These are phyloP conservation scores for Trachelus iudaicus DNA, from an alignment of 2,888 invertebrate species.

Conservation along the genomic window DNA sequence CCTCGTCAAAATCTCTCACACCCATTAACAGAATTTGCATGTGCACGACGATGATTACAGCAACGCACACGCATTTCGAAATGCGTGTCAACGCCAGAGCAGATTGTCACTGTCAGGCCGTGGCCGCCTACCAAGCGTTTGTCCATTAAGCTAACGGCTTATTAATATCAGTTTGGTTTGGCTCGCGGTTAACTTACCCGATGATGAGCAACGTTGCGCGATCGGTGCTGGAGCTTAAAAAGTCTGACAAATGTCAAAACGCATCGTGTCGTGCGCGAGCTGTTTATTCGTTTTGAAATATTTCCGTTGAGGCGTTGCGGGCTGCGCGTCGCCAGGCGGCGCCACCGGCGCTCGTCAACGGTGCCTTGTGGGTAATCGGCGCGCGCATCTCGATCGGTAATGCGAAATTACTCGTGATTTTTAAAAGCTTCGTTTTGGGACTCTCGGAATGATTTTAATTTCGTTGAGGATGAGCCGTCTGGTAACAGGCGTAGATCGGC, in stretches of 20 bases:
- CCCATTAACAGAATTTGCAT: neutral
- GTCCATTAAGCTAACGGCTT: conserved; percentile 3
- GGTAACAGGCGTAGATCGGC: neutral
- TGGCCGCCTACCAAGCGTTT: conserved; percentile 1
- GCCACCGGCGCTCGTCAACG: neutral
- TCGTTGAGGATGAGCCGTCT: neutral
- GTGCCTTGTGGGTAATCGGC: too few relatives aligned
- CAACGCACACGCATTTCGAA: neutral
- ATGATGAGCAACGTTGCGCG: neutral
- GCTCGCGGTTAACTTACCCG: neutral
- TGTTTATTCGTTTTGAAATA: too few relatives aligned
- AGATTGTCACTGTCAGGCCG: conserved; percentile 16
- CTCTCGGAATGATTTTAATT: neutral
- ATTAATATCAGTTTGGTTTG: conserved; percentile 3
- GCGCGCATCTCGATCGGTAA: neutral
- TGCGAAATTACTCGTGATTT: too few relatives aligned
- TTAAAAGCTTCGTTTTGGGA: too few relatives aligned
- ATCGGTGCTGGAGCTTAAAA: neutral
- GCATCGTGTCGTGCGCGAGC: too few relatives aligned
- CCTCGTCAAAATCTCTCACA: neutral
- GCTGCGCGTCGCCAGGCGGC: neutral
- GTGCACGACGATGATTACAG: neutral
- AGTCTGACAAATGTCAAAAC: too few relatives aligned
- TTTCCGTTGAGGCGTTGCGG: too few relatives aligned
- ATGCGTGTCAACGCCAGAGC: conserved; percentile 15